Conservation (phyloP, 2,888 invertebrate genomes). For the Drosophila prostipennis region DNA sequence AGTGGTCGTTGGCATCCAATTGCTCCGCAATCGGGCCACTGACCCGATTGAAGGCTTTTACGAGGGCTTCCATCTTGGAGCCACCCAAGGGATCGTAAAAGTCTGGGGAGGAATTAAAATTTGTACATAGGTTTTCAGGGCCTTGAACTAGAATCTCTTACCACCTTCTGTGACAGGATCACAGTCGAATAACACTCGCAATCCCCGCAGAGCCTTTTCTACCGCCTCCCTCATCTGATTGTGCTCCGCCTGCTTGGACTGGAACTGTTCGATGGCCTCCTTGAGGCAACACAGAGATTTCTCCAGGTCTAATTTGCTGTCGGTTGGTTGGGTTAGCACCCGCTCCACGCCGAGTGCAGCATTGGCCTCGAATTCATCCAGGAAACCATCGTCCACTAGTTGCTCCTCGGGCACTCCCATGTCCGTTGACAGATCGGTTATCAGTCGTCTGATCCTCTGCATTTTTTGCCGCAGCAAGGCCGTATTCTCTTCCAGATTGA, state of each 20-base stretch:
- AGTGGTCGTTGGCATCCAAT: constrained; percentile 66
- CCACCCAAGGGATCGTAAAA: constrained; percentile 33
- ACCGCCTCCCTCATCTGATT: constrained; percentile 73
- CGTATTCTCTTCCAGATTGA: constrained; percentile 61
- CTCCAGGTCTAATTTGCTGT: constrained; percentile 47
- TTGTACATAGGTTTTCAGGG: not conserved
- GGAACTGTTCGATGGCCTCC: constrained; percentile 75
- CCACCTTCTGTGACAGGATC: not conserved
- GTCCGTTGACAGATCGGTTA: constrained; percentile 55
- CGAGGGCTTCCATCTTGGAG: constrained; percentile 62
- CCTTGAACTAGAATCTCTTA: constrained; percentile 7
- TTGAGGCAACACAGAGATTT: constrained; percentile 60
- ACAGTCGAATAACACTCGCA: constrained; percentile 46
- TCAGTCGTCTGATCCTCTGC: constrained; percentile 46
- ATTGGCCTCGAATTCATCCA: constrained; percentile 57
- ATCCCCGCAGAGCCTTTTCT: constrained; percentile 58
- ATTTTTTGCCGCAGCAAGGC: constrained; percentile 55
- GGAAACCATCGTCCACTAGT: constrained; percentile 63
- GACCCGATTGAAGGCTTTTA: constrained; percentile 71
- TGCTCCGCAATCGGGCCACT: constrained; percentile 71
- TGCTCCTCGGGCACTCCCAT: constrained; percentile 37
- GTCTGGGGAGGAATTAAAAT: not conserved
- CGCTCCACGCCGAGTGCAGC: constrained; percentile 59
- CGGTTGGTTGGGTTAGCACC: constrained; percentile 45
- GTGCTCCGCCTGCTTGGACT: constrained; percentile 64